Evolutionary conservation across 2,797 vertebrate genomes (phyloP), one percentile per base, ranked within the genome.

Genomic region (Jordanella pulchra): DNA sequence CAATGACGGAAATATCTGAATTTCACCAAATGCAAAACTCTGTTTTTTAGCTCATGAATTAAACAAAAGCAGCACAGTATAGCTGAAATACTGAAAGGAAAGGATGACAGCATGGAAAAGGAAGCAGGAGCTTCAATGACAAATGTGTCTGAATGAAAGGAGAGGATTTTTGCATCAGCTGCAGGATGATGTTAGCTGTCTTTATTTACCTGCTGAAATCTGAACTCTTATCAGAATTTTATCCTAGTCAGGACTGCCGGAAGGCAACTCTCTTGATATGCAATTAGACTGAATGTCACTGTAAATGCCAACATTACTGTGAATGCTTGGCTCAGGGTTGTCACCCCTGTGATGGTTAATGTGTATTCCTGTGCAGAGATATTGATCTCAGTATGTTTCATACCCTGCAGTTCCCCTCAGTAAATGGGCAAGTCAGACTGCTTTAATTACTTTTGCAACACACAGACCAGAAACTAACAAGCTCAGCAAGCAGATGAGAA

Each of bases 361-460:
- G 80, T 76, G 73, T 89, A 84, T 82, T 76, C 72, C 79, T 65
- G 76, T 66, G 81, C 77, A 78, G 69, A 73, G 79, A 81, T 89
- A 91, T 92, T 91, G 86, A 93, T 93, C 91, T 86, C 56, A 79
- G 73, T 79, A 75, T 81, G 77, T 85, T 76, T 86, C 69, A 75
- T 82, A 87, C 80, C 79, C 83, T 81, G 79, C 77, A 78, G 77
- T 69, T 77, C 14, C 50, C 70, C 78, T 84, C 76, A 42, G 71
- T 79, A 81, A 85, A 81, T 79, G 84, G 79, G 45, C 45, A 30
- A 71, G 71, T 77, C 78, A 76, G 64, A 71, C 75, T 76, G 73
- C 82, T 89, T 69, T 75, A 91, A 93, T 91, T 92, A 86, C 82
- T 88, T 89, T 87, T 84, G 67, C 80, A 86, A 83, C 81, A 81